phyloP scores from a whole-genome alignment of 2,888 invertebrate genomes.

The Torymus texanus region DNA sequence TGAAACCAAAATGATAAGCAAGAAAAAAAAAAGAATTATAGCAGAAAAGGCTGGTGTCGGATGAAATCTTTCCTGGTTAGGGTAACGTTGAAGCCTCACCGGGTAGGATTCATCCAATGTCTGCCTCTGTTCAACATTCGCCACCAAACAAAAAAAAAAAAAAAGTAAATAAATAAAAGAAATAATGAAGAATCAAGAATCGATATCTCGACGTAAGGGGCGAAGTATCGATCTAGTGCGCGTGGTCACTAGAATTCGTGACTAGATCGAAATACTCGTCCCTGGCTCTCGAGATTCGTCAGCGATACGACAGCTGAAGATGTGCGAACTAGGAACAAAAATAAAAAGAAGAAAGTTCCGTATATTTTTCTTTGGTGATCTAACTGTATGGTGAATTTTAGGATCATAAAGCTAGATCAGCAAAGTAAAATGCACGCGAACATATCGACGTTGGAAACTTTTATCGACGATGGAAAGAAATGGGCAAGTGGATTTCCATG shows the following conservation, averaged over 20 bases:
- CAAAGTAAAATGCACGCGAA: conserved; percentile 69
- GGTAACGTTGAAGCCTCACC: conserved; percentile 68
- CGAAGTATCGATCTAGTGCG: conserved; percentile 72
- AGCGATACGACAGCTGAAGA: background rate
- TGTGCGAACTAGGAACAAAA: no score
- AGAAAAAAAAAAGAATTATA: background rate
- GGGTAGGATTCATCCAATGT: conserved; percentile 74
- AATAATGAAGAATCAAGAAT: background rate
- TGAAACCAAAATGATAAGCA: background rate
- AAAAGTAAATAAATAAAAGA: background rate
- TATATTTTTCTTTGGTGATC: conserved; percentile 78
- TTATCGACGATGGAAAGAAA: background rate
- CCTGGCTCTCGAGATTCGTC: conserved; percentile 57
- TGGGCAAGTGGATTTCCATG: conserved; percentile 58
- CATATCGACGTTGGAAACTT: conserved; percentile 58
- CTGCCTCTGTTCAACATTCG: conserved; percentile 52
- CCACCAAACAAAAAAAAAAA: background rate
- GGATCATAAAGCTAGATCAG: conserved; percentile 75
- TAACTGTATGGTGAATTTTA: conserved; percentile 76
- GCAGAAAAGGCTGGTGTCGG: conserved; percentile 63
- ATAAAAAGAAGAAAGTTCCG: conserved; percentile 56
- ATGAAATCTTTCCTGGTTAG: conserved; percentile 67
- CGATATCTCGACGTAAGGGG: conserved; percentile 35
- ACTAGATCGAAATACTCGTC: conserved; percentile 77
- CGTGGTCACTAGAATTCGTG: conserved; percentile 67